A percentile compares a stretch with the other conserved stretches of the same genome.
Evolutionary conservation across 2,797 vertebrate genomes (phyloP).

Genomic region (Benthosema pterotum): DNA sequence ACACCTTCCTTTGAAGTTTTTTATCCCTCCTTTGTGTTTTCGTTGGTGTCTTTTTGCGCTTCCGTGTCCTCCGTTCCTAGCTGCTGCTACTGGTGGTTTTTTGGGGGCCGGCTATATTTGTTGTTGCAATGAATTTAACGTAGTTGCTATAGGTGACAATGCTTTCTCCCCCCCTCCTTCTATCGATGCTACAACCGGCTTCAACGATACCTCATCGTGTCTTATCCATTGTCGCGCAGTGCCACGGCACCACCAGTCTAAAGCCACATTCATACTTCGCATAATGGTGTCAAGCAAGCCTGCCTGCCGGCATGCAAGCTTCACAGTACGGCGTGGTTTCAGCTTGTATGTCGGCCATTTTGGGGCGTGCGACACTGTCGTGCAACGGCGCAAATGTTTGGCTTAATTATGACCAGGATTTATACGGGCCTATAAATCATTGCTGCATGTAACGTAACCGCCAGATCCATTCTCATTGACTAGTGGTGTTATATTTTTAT

Average conservation of each 20-base stretch:
- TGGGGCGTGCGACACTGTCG: too few relatives aligned
- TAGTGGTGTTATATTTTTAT: too few relatives aligned
- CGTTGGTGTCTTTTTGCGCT: slow-evolving; percentile 61
- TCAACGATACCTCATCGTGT: slow-evolving; percentile 58
- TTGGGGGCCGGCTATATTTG: slow-evolving; percentile 61
- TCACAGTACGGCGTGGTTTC: too few relatives aligned
- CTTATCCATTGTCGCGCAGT: slow-evolving; percentile 64
- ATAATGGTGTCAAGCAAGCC: too few relatives aligned
- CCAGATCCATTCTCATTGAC: too few relatives aligned
- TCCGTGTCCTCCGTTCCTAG: slow-evolving; percentile 59
- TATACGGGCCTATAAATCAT: slow-evolving; percentile 47
- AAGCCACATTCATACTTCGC: too few relatives aligned
- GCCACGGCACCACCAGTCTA: slow-evolving; percentile 3
- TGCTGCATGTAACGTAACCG: not conserved
- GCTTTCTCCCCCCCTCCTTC: slow-evolving; percentile 47
- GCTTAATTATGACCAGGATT: slow-evolving; percentile 67
- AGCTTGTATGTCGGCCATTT: too few relatives aligned
- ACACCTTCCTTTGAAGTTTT: slow-evolving; percentile 65
- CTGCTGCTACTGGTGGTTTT: slow-evolving; percentile 38
- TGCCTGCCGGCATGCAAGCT: too few relatives aligned
- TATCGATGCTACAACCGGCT: slow-evolving; percentile 53
- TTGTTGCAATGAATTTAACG: slow-evolving; percentile 64
- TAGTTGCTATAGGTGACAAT: slow-evolving; percentile 67
- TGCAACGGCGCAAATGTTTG: too few relatives aligned
- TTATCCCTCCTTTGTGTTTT: slow-evolving; percentile 54